Evolutionary conservation across 1,140 invertebrate genomes (phyloP), one percentile per base, ranked within the genome.

Genomic region (Caerostris extrusa): DNA sequence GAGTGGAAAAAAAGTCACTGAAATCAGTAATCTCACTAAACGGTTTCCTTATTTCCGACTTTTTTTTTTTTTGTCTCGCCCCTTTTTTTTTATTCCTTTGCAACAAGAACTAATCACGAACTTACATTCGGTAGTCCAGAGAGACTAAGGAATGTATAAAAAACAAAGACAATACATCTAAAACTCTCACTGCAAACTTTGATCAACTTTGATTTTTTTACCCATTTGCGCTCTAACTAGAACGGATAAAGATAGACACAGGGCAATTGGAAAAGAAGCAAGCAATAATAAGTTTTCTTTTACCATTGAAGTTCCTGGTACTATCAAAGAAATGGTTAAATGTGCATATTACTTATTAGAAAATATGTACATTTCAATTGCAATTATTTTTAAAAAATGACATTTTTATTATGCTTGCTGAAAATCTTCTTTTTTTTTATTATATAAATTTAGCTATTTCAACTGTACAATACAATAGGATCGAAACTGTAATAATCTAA

Each of bases 11-110:
- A n/a, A 58, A 85, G 53, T 50, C 19, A 8, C 14, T 58, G 60
- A 61, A 57, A 88, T 88, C 86, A 19, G 86, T 64, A 64, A 67
- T 88, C 86, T 88, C 86, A 57, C 86, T 88, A 88, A 88, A 64
- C 86, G 86, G 50, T 88, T 58, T 88, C 61, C 61, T 7, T 50
- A 34, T 64, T n/a, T 53, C 19, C 4, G 17, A 57, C 34, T 83
- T 82, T 53, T 82, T 58, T 1, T 10, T 60, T 50, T 88, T 53
- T 55, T 6, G 34, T 34, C 34, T 34, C 34, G 34, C 34, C 34
- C 34, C 34, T 64, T 7, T 12, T 56, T 12, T 64, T 7, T 53
- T 2, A 7, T 64, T 7, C 71, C 6, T 50, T 12, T 77, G 8
- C 71, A 53, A 77, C 61, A 88, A 64, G 60, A 64, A 61, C 58